Percentiles rank a stretch among this genome's conserved stretches.
phyloP scores from a whole-genome alignment of 2,113 vertebrate genomes.

The Oreochromis tanganicae region DNA sequence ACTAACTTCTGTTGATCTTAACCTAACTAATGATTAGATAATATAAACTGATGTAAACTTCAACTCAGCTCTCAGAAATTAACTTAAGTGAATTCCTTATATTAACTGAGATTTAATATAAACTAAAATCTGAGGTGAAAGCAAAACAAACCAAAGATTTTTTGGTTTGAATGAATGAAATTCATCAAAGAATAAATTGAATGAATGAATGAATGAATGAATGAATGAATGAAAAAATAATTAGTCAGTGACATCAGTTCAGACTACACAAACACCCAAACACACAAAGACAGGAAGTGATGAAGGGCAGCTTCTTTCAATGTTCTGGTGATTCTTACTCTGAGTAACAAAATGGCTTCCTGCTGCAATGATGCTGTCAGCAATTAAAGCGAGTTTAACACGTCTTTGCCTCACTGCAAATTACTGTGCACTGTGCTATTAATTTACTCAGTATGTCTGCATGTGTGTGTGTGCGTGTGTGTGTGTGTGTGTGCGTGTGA shows the following conservation, averaged over 20 bases:
- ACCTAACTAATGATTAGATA: not conserved
- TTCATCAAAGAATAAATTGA: not conserved
- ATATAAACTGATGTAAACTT: not conserved
- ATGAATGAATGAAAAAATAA: not conserved
- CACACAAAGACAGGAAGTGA: not conserved
- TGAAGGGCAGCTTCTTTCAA: not conserved
- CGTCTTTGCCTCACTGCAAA: constrained; percentile 53
- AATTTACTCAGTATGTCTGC: constrained; percentile 29
- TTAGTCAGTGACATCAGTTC: not conserved
- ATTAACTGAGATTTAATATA: not conserved
- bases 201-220: not conserved
- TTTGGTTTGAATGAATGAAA: not conserved
- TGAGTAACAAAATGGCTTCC: constrained; percentile 5
- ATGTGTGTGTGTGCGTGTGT: not conserved
- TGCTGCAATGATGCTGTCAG: not conserved
- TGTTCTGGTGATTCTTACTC: not conserved
- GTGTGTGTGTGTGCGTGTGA: not conserved
- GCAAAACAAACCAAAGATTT: not conserved
- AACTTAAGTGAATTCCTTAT: not conserved
- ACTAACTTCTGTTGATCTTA: not conserved
- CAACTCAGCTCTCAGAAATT: not conserved
- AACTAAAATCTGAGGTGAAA: not conserved
- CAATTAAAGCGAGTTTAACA: constrained; percentile 60
- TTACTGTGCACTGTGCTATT: constrained; percentile 48
- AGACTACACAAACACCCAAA: not conserved